Evolutionary conservation across 2,797 vertebrate genomes (phyloP).

Genomic region (Antennarius maculatus): DNA sequence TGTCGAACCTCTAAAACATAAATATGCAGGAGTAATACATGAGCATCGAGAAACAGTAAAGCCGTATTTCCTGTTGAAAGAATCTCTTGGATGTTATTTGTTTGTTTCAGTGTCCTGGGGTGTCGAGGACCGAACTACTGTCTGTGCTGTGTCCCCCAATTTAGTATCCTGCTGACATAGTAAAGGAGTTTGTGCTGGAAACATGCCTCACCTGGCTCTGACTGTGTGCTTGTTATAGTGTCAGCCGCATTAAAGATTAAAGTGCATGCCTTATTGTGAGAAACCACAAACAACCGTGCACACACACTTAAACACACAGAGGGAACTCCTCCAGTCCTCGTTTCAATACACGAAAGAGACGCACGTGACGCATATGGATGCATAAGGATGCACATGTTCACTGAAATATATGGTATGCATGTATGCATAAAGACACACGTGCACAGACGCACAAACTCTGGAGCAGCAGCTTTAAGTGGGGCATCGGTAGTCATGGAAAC

Average conservation of each 20-base stretch:
- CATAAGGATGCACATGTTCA: conserved; percentile 19
- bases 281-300: conserved; percentile 22
- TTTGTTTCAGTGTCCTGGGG: conserved; percentile 17
- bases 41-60: not conserved
- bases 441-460: conserved; percentile 40
- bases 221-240: conserved; percentile 67
- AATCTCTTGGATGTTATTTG: conserved; percentile 27
- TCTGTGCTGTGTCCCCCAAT: conserved; percentile 44
- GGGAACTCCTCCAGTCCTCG: conserved; percentile 41
- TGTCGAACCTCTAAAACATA: too few relatives aligned
- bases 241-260: conserved; percentile 75
- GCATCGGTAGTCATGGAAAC: conserved; percentile 80
- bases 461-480: conserved; percentile 76
- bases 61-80: conserved; percentile 4
- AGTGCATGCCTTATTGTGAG: conserved; percentile 62
- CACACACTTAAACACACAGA: conserved; percentile 30
- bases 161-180: conserved; percentile 56
- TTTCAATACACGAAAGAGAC: conserved; percentile 27
- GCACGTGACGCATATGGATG: not conserved
- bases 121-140: conserved; percentile 21
- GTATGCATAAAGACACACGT: conserved; percentile 25
- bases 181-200: conserved; percentile 49
- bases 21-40: not conserved
- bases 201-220: conserved; percentile 51
- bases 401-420: conserved; percentile 18